These are phyloP conservation scores for Sarotherodon lohbergeri DNA, from an alignment of 2,113 vertebrate genomes.

Conservation along the genomic window DNA sequence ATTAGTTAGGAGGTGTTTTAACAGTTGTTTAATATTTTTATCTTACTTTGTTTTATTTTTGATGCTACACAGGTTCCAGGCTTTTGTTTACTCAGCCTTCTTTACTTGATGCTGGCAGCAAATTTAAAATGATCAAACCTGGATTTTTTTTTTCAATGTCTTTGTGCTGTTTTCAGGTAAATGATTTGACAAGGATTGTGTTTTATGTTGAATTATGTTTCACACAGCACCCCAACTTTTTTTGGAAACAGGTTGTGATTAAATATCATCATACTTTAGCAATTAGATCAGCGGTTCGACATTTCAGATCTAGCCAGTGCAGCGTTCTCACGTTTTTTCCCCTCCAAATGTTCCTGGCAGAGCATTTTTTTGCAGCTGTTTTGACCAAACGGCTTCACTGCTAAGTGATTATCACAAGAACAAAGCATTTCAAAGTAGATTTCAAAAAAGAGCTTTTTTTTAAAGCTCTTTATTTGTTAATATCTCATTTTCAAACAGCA, in stretches of 20 bases:
- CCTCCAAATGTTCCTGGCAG: neutral
- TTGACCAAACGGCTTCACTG: neutral
- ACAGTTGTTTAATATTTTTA: neutral
- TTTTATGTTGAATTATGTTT: neutral
- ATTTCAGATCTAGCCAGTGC: neutral
- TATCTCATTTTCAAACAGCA: slow-evolving; percentile 15
- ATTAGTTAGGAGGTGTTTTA: neutral
- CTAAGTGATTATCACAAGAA: neutral
- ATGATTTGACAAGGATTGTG: neutral
- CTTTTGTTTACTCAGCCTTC: neutral
- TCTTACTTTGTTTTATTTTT: neutral
- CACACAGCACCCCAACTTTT: neutral
- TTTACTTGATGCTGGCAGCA: neutral
- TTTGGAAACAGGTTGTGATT: neutral
- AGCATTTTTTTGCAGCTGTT: neutral
- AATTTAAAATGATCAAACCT: neutral
- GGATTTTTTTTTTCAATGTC: neutral
- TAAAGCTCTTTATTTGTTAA: slow-evolving; percentile 18
- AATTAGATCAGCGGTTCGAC: neutral
- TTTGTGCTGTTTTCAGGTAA: neutral
- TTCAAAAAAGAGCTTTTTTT: neutral
- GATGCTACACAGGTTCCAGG: neutral
- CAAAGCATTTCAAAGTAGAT: neutral
- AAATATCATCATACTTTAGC: slow-evolving; percentile 23
- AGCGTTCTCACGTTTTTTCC: neutral